Conservation (phyloP, 2,113 vertebrate genomes). For the Mixornis gularis region DNA sequence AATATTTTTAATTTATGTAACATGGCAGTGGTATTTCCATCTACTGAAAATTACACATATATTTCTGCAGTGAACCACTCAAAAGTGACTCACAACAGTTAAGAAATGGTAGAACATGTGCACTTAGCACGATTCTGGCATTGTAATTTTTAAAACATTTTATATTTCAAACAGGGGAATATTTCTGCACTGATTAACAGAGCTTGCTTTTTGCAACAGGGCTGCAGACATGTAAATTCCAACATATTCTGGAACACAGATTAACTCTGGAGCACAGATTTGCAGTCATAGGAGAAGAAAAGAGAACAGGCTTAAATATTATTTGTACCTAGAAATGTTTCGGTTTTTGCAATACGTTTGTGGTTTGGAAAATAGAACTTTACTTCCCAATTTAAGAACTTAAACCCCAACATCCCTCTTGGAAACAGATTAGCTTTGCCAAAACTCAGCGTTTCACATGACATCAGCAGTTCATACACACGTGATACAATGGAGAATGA, state of each 20-base stretch:
- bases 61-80: neutral
- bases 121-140: neutral
- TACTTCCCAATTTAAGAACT: neutral
- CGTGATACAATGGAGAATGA: neutral
- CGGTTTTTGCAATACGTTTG: neutral
- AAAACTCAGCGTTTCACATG: neutral
- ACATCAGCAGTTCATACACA: neutral
- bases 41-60: neutral
- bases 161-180: neutral
- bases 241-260: neutral
- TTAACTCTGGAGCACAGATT: neutral
- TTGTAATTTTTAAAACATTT: neutral
- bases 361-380: neutral
- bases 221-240: neutral
- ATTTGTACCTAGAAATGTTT: neutral
- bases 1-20: conserved; percentile 8
- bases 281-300: neutral
- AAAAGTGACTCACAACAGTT: neutral
- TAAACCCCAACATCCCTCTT: neutral
- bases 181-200: neutral
- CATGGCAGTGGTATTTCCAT: conserved; percentile 7
- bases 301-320: neutral
- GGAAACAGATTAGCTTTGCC: neutral
- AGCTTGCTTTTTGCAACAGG: neutral
- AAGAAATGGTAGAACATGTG: neutral